Conservation (phyloP, 2,888 invertebrate genomes). For the Glaucopsyche alexis region DNA sequence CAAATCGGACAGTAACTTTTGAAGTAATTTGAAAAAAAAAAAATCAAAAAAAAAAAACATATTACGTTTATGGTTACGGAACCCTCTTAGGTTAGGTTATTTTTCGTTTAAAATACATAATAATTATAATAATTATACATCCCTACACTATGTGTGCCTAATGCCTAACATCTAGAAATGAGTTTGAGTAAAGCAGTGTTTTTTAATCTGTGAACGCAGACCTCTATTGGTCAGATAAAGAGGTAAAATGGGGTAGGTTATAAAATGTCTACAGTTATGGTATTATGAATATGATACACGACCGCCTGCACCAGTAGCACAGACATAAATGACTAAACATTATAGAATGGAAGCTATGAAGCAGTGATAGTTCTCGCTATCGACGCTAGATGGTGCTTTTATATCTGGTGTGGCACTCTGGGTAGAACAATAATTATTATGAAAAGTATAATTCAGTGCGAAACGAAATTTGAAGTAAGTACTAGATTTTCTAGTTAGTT, state of each 20-base stretch:
- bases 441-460: background rate
- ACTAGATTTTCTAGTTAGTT: background rate
- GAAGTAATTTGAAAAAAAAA: too few relatives aligned
- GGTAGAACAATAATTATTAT: background rate
- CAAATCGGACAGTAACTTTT: too few relatives aligned
- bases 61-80: too few relatives aligned
- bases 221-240: background rate
- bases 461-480: background rate
- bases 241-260: background rate
- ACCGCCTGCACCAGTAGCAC: background rate
- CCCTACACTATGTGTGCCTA: background rate
- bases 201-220: background rate
- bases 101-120: background rate
- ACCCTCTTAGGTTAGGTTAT: too few relatives aligned
- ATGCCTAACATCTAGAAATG: background rate
- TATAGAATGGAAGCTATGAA: background rate
- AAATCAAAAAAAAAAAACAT: too few relatives aligned
- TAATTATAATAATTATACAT: background rate
- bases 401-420: background rate
- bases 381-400: background rate
- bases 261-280: background rate
- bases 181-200: background rate
- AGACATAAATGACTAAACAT: background rate
- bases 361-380: background rate
- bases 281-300: background rate